phyloP scores from a whole-genome alignment of 2,888 invertebrate species.

The Stenchaetothrips biformis region DNA sequence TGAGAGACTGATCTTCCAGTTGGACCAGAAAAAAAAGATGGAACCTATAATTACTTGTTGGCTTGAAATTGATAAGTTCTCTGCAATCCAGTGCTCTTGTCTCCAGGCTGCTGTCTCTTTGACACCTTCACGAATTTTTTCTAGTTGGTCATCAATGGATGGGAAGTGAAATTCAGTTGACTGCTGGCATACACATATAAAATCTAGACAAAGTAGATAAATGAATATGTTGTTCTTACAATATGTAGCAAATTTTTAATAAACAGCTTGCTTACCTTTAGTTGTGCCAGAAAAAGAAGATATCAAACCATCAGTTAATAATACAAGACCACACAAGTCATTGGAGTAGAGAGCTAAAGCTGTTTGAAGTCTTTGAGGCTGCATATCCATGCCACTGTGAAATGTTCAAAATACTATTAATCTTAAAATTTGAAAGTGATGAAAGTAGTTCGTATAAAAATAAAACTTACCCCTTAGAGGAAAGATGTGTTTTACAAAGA shows the following conservation, averaged over 20 bases:
- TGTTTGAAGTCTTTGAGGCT: constrained; percentile 82
- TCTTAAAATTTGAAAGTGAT: neutral
- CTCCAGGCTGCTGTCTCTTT: constrained; percentile 52
- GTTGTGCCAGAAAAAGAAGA: constrained; percentile 59
- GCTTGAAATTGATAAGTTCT: constrained; percentile 28
- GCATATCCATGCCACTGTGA: constrained; percentile 51
- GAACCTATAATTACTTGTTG: neutral
- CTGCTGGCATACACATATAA: constrained; percentile 64
- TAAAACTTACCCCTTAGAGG: constrained; percentile 1
- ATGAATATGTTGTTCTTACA: constrained; percentile 29
- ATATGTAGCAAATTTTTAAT: constrained; percentile 35
- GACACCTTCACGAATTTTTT: constrained; percentile 58
- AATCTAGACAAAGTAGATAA: constrained; percentile 49
- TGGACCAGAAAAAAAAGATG: neutral
- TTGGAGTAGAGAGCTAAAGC: constrained; percentile 90
- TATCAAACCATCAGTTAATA: constrained; percentile 64
- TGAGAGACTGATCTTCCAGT: neutral
- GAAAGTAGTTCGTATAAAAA: neutral
- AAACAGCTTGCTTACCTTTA: constrained; percentile 48
- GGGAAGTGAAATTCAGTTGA: constrained; percentile 95
- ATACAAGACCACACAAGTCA: constrained; percentile 80
- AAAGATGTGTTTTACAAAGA: constrained; percentile 54
- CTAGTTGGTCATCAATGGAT: constrained; percentile 78
- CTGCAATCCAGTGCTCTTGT: constrained; percentile 32
- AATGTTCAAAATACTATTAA: neutral